Evolutionary conservation across 1,140 invertebrate genomes (phyloP), one percentile per base, ranked within the genome.

Genomic region (Vanessa tameamea): DNA sequence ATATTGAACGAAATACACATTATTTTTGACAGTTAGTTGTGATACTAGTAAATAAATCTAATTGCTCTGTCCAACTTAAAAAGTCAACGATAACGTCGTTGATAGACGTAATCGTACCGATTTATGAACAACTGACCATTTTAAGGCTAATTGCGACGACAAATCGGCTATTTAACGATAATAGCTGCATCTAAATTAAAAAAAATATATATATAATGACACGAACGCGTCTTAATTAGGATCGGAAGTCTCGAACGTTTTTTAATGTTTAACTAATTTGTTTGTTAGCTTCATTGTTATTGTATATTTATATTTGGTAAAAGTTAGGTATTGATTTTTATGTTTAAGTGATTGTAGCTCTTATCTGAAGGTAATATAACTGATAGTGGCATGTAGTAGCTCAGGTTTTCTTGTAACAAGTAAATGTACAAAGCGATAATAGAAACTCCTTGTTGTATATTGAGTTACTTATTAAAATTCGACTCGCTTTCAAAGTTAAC

Each of bases 211-310:
- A 77, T 83, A 83, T 82, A 88, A 87, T 72, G 80, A 86, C 74
- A 75, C 64, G 69, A 80, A 82, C 79, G 78, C 83, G 78, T 84
- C 83, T 87, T 87, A 86, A 90, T 90, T 90, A 88, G 80, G 75
- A 82, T 85, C 81, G 86, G 85, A 88, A 88, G 83, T 85, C 74
- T 83, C 80, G 66, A 84, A 84, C 79, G 77, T 65, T 88, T 86
- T 87, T 87, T 89, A 88, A 89, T 88, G 88, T 87, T 76, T 77
- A 70, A 84, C 84, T 89, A 89, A 90, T 89, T 87, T 87, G 88
- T 88, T 88, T 84, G 81, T 87, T 84, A 72, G 72, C 47, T 73
- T 63, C 76, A 74, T 79, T 75, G 70, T 68, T 75, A 31, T 68
- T 61, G 12, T 57, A 57, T 57, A 14, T 61, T 61, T 61, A 61